phyloP scores from a whole-genome alignment of 2,888 invertebrate genomes.

The Drosophila setosimentum region DNA sequence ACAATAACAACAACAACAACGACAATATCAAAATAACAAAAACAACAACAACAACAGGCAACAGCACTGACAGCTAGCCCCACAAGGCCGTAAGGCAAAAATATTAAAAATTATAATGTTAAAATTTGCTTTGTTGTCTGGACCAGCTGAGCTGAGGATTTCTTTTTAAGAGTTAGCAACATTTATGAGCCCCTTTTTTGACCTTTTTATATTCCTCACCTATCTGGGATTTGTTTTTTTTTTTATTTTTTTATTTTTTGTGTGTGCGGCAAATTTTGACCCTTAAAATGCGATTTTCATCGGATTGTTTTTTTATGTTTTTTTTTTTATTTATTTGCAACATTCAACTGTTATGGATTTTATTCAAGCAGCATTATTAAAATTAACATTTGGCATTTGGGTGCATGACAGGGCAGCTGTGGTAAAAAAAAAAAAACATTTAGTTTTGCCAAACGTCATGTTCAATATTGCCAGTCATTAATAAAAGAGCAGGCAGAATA shows the following conservation, averaged over 20 bases:
- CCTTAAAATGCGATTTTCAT: slow-evolving; percentile 77
- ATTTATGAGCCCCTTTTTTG: slow-evolving; percentile 23
- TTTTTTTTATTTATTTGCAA: neutral
- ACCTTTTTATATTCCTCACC: slow-evolving; percentile 43
- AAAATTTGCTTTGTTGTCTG: slow-evolving; percentile 72
- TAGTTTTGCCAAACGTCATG: slow-evolving; percentile 65
- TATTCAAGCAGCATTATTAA: slow-evolving; percentile 59
- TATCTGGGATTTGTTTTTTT: slow-evolving; percentile 63
- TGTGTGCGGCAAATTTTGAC: slow-evolving; percentile 53
- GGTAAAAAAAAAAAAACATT: slow-evolving; percentile 47
- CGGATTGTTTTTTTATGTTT: slow-evolving; percentile 49
- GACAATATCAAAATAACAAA: too few relatives aligned
- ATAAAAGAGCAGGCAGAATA: slow-evolving; percentile 47
- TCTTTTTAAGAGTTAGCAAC: slow-evolving; percentile 54
- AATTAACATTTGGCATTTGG: slow-evolving; percentile 69
- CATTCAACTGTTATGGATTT: slow-evolving; percentile 65
- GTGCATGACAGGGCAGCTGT: slow-evolving; percentile 38
- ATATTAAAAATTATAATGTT: slow-evolving; percentile 79
- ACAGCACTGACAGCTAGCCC: slow-evolving; percentile 21
- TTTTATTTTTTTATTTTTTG: too few relatives aligned
- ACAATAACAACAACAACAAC: slow-evolving; percentile 38
- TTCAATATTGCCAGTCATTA: slow-evolving; percentile 76
- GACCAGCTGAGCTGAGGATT: slow-evolving; percentile 55
- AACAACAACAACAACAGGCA: slow-evolving; percentile 18
- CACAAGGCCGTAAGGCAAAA: slow-evolving; percentile 67